Base-by-base conservation (phyloP, 2,888 invertebrate genomes). In the Melieria omissa region DNA sequence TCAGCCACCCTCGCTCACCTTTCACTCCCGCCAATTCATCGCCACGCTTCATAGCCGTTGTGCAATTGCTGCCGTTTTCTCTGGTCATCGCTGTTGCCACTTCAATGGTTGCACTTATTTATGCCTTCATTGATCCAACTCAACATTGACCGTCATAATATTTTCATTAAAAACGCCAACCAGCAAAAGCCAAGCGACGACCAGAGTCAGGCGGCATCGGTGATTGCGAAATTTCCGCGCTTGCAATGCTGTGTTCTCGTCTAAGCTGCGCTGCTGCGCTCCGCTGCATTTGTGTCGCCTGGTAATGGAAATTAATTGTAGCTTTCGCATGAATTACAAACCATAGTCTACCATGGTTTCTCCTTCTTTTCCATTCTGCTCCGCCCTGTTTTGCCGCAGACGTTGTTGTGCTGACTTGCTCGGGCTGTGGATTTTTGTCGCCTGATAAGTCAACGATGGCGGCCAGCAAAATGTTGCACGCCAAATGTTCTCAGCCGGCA, bases 61-160 rank as follows among this genome's bases (percentile, higher is more conserved):
- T 29, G 29, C 29, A 29, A 1, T 29, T 29, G 29, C 29, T 29
- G 29, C 29, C 29, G 29, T 29, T 29, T 29, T 29, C 29, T 29
- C 1, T 29, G 29, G 29, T 29, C 29, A 29, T 29, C 29, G 29
- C 29, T 29, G 29, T 29, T 29, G 29, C 29, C 29, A 29, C 29
- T 29, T 29, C 29, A 29, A 29, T 29, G 29, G 29, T 3, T 67
- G 61, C 67, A 61, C 61, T 67, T 67, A 60, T 67, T 60, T 67
- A 67, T 67, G 67, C 61, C 67, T 67, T 67, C 67, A 67, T 67
- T 81, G 81, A 84, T 82, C 81, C 78, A 81, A 79, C 77, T 76
- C 76, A 80, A 76, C 81, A 75, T 76, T 73, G 72, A 77, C 78
- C 78, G 78, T 81, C 83, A 80, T 80, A 84, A 82, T 80, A 81